Base-by-base conservation (phyloP, 53 echinoderm and acorn worm species). In the Paelopatides confundens region DNA sequence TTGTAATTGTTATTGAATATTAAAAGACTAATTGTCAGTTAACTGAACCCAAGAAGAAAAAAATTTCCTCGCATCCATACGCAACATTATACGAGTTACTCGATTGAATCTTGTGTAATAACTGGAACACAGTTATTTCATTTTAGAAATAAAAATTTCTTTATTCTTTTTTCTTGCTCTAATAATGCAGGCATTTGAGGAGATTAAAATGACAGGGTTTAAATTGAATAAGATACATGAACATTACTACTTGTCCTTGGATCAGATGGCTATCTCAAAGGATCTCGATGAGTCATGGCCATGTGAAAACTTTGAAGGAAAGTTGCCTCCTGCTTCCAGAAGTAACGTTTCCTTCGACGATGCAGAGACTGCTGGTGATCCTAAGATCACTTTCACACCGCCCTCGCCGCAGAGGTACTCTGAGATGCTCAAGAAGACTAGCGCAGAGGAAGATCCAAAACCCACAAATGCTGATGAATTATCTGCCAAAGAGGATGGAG, bases 341-440 rank as follows among this genome's bases (percentile, higher is more conserved):
- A 63, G 63, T 37, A 28, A 35, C 12, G 1, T 5, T 2, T 39
- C 84, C 1, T 53, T 84, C 21, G 30, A 54, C 31, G 47, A 63
- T 18, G 51, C 68, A 27, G 70, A 76, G 31, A 28, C 34, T 23
- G 65, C 47, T 28, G 67, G 81, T 11, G 65, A 67, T 30, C 43
- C 35, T 4, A 93, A 87, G 34, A 93, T 96, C 70, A 96, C 94
- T 74, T 95, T 88, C 78, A 96, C 96, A 4, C 96, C 96, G 3
- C 96, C 96, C 31, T 95, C 96, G 3, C 96, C 96, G 24, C 91
- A 92, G 67, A 93, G 77, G 49, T 85, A 74, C 28, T 35, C 74
- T 40, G 74, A 5, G 37, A 11, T 14, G 37, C 6, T 8, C 11
- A 51, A 79, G 30, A 32, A 79, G 14, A 34, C 18, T 17, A 30